Evolutionary conservation across 2,113 vertebrate species (phyloP).

Genomic region (Indicator indicator): DNA sequence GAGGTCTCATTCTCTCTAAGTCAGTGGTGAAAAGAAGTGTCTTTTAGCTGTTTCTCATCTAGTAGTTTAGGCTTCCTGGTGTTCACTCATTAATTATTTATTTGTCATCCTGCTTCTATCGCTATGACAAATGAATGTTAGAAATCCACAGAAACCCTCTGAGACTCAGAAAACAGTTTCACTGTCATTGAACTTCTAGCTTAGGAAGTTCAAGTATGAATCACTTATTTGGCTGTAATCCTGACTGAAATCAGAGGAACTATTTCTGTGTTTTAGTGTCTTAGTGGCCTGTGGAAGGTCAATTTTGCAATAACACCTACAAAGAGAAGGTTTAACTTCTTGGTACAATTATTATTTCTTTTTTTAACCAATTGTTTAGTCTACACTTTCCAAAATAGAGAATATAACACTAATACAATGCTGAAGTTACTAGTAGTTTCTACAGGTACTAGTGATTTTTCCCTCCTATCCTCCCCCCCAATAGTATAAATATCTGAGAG

Average conservation of each 20-base stretch:
- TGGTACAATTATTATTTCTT: neutral
- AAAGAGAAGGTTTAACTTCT: neutral
- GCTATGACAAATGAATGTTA: neutral
- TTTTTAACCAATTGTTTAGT: neutral
- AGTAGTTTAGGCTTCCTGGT: neutral
- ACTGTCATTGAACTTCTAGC: neutral
- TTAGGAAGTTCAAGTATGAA: neutral
- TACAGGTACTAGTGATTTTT: neutral
- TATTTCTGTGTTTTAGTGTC: neutral
- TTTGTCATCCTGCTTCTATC: neutral
- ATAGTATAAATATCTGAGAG: accelerated
- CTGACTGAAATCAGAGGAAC: neutral
- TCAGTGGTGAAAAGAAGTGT: neutral
- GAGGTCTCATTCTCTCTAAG: neutral
- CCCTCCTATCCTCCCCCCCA: neutral
- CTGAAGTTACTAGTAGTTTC: neutral
- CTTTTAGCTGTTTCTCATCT: neutral
- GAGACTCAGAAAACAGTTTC: neutral
- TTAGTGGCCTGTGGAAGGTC: neutral
- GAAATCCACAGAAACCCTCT: neutral
- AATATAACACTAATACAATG: neutral
- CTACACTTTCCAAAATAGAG: neutral
- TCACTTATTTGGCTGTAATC: neutral
- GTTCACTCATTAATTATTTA: neutral
- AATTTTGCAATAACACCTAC: neutral